Base-by-base conservation (phyloP, 2,888 invertebrate species). In the Nomada lathburiana region DNA sequence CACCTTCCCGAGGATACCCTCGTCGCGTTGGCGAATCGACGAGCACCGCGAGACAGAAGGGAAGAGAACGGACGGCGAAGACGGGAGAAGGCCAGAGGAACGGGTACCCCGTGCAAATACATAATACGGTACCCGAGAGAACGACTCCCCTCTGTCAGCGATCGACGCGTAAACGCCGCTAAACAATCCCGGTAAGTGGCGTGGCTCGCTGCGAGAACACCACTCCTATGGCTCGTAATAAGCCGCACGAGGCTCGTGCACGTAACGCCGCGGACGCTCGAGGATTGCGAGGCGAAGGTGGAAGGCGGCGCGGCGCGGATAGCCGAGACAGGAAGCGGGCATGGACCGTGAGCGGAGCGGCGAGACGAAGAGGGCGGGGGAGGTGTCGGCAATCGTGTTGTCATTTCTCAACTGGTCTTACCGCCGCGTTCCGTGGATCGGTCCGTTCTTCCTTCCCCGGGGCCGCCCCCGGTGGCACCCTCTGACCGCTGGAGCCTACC, bases 351-450 rank as follows among this genome's bases (percentile, higher is more conserved):
- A 26, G 29, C 59, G 65, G 59, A 16, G 42, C 60, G 47, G 10
- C 3, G 76, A 79, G 80, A 62, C 53, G 36, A 36, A 36, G 36
- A 5, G 63, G 63, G 59, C 20, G 13, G 36, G 82, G 78, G 84
- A 90, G 85, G 90, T 90, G 91, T 91, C 87, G 87, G 86, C 87
- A 80, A 89, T 90, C 90, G 90, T 90, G 91, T 91, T 88, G 91
- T 91, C 90, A 90, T 91, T 91, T 91, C 87, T 91, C 91, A 91
- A 89, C 80, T 65, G 80, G 82, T 80, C 81, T 71, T 86, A 84
- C 80, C 84, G 84, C 81, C 84, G 81, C 81, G 85, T 86, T 86
- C 84, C 76, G 59, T 83, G 75, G 82, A 83, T 64, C 77, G 85
- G 84, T 55, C 62, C 55, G 50, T 79, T 53, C 36, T 70, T 57